These are phyloP conservation scores for Anguilla japonica DNA, from an alignment of 2,113 vertebrate species.

Conservation along the genomic window DNA sequence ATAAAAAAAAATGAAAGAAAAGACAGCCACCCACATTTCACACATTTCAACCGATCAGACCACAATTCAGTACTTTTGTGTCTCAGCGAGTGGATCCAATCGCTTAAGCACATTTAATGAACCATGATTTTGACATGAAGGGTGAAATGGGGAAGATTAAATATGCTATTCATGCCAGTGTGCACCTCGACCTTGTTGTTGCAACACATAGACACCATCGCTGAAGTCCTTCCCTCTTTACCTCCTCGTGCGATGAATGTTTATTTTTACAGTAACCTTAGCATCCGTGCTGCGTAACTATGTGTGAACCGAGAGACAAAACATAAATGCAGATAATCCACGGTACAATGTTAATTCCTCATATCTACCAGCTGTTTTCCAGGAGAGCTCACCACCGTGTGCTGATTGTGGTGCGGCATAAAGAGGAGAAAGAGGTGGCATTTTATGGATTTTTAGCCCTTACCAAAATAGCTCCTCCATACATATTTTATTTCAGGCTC, in stretches of 20 bases:
- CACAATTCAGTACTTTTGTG: too few species aligned
- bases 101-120: not conserved
- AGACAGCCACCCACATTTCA: not conserved
- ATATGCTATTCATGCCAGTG: not conserved
- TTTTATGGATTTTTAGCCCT: constrained; percentile 17
- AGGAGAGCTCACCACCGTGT: not conserved
- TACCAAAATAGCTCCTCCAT: constrained; percentile 19
- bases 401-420: not conserved
- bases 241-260: not conserved
- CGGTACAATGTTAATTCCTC: not conserved
- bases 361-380: not conserved
- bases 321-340: not conserved
- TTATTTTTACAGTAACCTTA: not conserved
- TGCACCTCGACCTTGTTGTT: not conserved
- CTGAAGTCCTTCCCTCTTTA: not conserved
- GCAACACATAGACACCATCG: not conserved
- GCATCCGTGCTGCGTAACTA: not conserved
- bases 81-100: not conserved
- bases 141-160: not conserved
- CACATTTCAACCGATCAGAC: not conserved
- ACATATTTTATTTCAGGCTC: constrained; percentile 18
- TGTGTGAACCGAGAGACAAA: not conserved
- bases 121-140: not conserved
- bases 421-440: constrained; percentile 12
- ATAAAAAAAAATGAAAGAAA: not conserved